A percentile compares a stretch with the other conserved stretches of the same genome.
These are phyloP conservation scores for Phylloscopus trochilus DNA, from an alignment of 2,113 vertebrate genomes.

Conservation along the genomic window DNA sequence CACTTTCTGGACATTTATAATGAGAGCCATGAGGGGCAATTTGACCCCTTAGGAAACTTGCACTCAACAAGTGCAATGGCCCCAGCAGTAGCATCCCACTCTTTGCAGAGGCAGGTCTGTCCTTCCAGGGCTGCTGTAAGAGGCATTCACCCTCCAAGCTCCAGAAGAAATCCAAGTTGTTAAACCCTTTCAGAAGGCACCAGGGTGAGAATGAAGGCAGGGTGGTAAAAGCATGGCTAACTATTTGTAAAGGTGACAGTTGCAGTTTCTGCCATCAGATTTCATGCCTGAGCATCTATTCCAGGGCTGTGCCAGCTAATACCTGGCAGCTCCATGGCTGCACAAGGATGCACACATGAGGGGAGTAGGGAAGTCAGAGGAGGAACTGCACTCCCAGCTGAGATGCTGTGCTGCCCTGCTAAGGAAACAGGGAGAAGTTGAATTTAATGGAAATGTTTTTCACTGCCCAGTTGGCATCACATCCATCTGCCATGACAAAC, in stretches of 20 bases:
- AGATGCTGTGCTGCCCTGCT: not conserved
- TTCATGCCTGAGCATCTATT: not conserved
- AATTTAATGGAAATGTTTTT: not conserved
- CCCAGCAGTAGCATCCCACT: no score
- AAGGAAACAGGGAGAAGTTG: not conserved
- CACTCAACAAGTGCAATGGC: not conserved
- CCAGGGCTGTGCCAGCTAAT: not conserved
- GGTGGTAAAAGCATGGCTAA: not conserved
- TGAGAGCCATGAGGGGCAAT: not conserved
- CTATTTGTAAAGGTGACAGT: not conserved
- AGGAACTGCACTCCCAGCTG: not conserved
- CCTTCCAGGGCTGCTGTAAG: not conserved
- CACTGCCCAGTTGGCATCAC: not conserved
- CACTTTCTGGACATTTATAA: no score
- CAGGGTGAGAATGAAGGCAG: fast-evolving
- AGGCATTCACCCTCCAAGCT: not conserved
- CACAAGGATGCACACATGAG: fast-evolving
- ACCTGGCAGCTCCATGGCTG: not conserved
- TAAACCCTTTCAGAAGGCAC: not conserved
- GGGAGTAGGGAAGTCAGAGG: not conserved
- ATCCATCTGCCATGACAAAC: not conserved
- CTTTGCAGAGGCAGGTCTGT: not conserved
- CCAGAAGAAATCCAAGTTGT: not conserved
- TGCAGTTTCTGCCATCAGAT: not conserved
- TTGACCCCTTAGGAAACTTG: not conserved